These are phyloP conservation scores for Hypercompe scribonia DNA, from an alignment of 2,888 invertebrate species.

Conservation along the genomic window DNA sequence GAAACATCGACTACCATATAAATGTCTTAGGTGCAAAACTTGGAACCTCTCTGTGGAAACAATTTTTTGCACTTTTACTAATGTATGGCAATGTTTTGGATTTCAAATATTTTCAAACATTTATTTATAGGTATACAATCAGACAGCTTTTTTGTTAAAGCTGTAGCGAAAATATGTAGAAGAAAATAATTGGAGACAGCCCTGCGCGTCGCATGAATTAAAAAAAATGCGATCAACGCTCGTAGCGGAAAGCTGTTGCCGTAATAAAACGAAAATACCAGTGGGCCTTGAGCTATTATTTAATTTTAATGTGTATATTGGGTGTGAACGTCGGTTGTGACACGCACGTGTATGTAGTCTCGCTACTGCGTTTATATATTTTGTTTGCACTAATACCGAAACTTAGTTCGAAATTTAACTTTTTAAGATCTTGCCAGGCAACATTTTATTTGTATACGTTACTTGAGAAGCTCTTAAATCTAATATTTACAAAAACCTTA, in stretches of 20 bases:
- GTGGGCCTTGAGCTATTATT: slow-evolving; percentile 80
- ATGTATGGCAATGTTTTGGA: not conserved
- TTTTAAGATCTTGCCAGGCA: slow-evolving; percentile 24
- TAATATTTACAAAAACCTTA: not conserved
- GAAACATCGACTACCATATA: not conserved
- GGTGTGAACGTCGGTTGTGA: slow-evolving; percentile 57
- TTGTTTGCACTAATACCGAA: slow-evolving; percentile 40
- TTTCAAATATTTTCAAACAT: not conserved
- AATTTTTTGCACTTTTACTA: not conserved
- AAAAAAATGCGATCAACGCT: slow-evolving; percentile 43
- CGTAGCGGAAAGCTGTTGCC: slow-evolving; percentile 58
- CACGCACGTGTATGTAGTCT: slow-evolving; percentile 58
- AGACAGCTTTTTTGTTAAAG: not conserved
- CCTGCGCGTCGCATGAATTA: slow-evolving; percentile 35
- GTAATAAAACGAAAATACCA: slow-evolving; percentile 77
- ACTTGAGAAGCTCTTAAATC: not conserved
- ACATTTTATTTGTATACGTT: slow-evolving; percentile 1
- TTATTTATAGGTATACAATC: not conserved
- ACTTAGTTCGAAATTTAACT: slow-evolving; percentile 39
- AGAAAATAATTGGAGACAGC: slow-evolving; percentile 10
- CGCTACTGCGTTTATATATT: slow-evolving; percentile 34
- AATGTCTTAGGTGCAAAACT: too few relatives aligned
- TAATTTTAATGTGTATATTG: slow-evolving; percentile 79
- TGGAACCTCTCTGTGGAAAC: not conserved
- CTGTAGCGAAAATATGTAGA: too few relatives aligned